Evolutionary conservation across 2,797 vertebrate genomes (phyloP), one percentile per base, ranked within the genome.

Genomic region (Kryptopterus vitreolus): DNA sequence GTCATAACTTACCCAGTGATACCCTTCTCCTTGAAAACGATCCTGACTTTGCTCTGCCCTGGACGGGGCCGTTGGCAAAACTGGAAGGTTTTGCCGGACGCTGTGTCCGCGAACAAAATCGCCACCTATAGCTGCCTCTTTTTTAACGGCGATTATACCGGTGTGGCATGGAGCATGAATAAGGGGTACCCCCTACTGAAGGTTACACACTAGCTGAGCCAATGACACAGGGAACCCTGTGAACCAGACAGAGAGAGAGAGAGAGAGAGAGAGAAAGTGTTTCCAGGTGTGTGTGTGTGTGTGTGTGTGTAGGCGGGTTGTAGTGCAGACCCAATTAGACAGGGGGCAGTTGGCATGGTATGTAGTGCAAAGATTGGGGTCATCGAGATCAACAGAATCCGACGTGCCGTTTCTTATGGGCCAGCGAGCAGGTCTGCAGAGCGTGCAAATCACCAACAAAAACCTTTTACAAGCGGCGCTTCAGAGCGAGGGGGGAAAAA

Each of bases 351-450:
- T 61, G 87, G 87, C 87, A 85, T 89, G 87, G 84, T 85, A 90
- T 94, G 92, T 92, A 89, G 88, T 90, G 88, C 88, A 88, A 89
- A 94, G 92, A 95, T 94, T 95, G 93, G 91, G 94, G 93, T 94
- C 93, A 93, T 89, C 80, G 86, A 88, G 92, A 92, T 93, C 92
- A 90, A 89, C 90, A 89, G 92, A 92, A 90, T 88, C 87, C 82
- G 90, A 89, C 91, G 90, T 94, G 92, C 92, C 89, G 80, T 89
- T 86, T 84, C 82, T 85, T 86, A 84, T 84, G 82, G 89, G 87
- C 91, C 87, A 82, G 88, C 81, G 86, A 88, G 89, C 89, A 85
- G 90, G 90, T 89, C 89, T 84, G 91, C 92, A 89, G 89, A 93
- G 93, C 90, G 90, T 92, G 90, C 89, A 92, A 93, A 94, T 92